A percentile compares a stretch with the other conserved stretches of the same genome.
Evolutionary conservation across 2,888 invertebrate genomes (phyloP).

Genomic region (Leucania comma): DNA sequence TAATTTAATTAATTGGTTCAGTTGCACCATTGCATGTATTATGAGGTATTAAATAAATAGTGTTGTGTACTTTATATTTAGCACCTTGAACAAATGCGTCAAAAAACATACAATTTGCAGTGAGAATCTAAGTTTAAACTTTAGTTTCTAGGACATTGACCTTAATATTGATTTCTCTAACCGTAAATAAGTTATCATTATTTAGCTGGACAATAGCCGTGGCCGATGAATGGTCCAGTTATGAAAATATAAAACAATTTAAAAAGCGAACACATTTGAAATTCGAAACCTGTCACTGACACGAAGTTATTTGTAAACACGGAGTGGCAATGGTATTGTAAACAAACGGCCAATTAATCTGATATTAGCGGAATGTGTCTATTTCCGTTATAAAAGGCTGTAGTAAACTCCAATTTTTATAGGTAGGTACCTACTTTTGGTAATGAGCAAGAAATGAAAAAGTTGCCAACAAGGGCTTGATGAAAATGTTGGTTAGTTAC

Average conservation of each 20-base stretch:
- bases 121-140: conserved; percentile 13
- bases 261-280: conserved; percentile 4
- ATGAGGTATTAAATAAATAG: background rate
- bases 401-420: no score
- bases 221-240: conserved; percentile 7
- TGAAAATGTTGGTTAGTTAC: no score
- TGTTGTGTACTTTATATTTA: conserved; percentile 10
- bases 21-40: background rate
- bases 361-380: conserved; percentile 11
- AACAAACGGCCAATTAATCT: conserved; percentile 18
- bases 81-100: conserved; percentile 7
- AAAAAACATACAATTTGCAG: conserved; percentile 17
- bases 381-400: no score
- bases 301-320: conserved; percentile 33
- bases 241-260: background rate
- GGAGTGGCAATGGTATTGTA: conserved; percentile 10
- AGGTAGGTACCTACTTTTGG: no score
- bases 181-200: background rate
- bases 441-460: no score
- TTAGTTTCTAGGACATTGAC: conserved; percentile 32
- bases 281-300: conserved; percentile 12
- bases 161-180: conserved; percentile 18
- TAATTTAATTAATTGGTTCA: conserved; percentile 42
- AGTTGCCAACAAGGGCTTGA: no score
- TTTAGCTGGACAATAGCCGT: background rate